Evolutionary conservation across 1,140 invertebrate species (phyloP).

Genomic region (Cherax destructor): DNA sequence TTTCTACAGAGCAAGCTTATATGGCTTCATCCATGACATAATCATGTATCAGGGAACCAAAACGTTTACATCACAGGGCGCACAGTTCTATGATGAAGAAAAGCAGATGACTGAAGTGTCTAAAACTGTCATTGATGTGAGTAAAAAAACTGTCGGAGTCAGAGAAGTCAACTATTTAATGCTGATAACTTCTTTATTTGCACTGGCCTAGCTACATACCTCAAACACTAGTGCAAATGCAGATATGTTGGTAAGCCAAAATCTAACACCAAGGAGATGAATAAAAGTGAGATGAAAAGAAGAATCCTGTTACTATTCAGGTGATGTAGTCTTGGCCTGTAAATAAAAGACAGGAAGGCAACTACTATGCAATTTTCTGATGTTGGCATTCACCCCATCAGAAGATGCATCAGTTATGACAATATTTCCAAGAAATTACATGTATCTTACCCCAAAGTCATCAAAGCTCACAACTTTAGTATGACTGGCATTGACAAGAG

Average conservation of each 20-base stretch:
- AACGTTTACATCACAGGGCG: neutral
- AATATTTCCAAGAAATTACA: neutral
- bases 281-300: neutral
- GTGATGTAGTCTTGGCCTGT: neutral
- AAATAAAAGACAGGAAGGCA: neutral
- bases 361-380: neutral
- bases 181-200: neutral
- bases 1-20: neutral
- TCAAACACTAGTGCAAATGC: neutral
- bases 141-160: neutral
- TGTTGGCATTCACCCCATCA: neutral
- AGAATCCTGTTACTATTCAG: neutral
- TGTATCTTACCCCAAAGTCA: neutral
- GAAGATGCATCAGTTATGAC: neutral
- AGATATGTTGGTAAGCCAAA: neutral
- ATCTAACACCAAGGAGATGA: neutral
- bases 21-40: neutral
- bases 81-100: neutral
- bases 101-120: neutral
- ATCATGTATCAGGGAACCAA: neutral
- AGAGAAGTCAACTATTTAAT: neutral
- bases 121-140: neutral
- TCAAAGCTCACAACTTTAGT: neutral
- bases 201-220: neutral
- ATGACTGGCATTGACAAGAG: constrained; percentile 2